Evolutionary conservation across 2,113 vertebrate species (phyloP).

Genomic region (Gadus chalcogrammus): DNA sequence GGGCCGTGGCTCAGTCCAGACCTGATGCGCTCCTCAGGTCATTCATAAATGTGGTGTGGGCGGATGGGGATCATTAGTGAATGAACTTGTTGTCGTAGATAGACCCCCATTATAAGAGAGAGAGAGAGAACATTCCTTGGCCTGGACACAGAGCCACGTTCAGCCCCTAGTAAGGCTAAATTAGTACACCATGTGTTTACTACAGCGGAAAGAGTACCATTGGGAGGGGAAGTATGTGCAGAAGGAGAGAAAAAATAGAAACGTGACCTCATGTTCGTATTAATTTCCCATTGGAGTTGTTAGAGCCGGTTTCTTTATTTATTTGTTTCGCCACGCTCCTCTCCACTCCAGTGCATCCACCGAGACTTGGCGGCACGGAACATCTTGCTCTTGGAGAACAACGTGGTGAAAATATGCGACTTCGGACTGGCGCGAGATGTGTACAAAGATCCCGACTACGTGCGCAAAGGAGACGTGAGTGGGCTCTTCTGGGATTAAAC

Average conservation of each 20-base stretch:
- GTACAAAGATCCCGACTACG: conserved; percentile 93
- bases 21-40: conserved; percentile 28
- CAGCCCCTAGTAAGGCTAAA: conserved; percentile 38
- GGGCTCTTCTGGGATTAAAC: not conserved
- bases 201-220: conserved; percentile 15
- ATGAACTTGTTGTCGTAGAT: conserved; percentile 47
- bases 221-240: conserved; percentile 9
- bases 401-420: conserved; percentile 95
- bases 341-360: conserved; percentile 82
- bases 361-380: conserved; percentile 89
- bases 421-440: conserved; percentile 91
- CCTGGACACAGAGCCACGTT: conserved; percentile 33
- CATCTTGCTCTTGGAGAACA: conserved; percentile 91
- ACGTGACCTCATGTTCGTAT: no score
- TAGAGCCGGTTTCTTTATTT: not conserved
- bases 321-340: not conserved
- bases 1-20: not conserved
- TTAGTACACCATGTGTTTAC: conserved; percentile 54
- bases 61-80: conserved; percentile 55
- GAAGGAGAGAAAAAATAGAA: not conserved
- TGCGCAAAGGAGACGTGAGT: conserved; percentile 93
- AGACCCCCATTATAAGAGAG: conserved; percentile 4
- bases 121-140: conserved; percentile 21
- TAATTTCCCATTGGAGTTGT: no score
- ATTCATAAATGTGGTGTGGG: conserved; percentile 47